phyloP scores from a whole-genome alignment of 2,113 vertebrate species.

The Lota lota region DNA sequence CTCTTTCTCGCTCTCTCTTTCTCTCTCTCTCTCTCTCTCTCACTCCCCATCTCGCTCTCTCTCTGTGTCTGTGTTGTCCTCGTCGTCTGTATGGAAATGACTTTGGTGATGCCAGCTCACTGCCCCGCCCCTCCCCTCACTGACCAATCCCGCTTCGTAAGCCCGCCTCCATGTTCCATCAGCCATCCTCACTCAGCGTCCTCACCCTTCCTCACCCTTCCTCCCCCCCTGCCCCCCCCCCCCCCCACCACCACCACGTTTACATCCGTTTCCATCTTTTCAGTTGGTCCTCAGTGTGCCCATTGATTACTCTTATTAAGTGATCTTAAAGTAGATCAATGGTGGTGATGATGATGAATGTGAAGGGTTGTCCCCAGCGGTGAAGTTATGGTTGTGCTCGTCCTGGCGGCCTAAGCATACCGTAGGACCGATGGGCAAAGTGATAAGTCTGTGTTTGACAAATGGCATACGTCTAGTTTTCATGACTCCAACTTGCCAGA shows the following conservation, averaged over 20 bases:
- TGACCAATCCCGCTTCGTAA: slow-evolving; percentile 71
- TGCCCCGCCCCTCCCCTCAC: slow-evolving; percentile 50
- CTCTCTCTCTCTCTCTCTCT: slow-evolving; percentile 3
- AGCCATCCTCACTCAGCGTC: slow-evolving; percentile 23
- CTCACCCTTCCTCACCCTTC: slow-evolving; percentile 34
- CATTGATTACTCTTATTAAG: slow-evolving; percentile 43
- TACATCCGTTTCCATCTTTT: slow-evolving; percentile 72
- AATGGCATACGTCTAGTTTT: too few species aligned
- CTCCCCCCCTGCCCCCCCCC: slow-evolving; percentile 8
- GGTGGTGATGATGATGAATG: slow-evolving; percentile 64
- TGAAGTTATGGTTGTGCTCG: too few species aligned
- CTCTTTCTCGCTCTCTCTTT: not conserved
- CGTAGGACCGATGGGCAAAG: too few species aligned
- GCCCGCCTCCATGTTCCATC: slow-evolving; percentile 77
- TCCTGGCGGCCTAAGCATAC: too few species aligned
- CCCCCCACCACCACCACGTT: slow-evolving; percentile 44
- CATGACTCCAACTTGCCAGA: too few species aligned
- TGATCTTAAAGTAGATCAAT: slow-evolving; percentile 76
- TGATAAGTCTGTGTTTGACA: too few species aligned
- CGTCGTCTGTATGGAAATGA: slow-evolving; percentile 67
- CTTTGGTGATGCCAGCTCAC: slow-evolving; percentile 92
- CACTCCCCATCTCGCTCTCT: too few species aligned
- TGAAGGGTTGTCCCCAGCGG: too few species aligned
- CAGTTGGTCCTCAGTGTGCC: slow-evolving; percentile 63
- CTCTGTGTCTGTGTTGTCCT: slow-evolving; percentile 56